Percentiles rank a stretch among this genome's conserved stretches.
Evolutionary conservation across 2,888 invertebrate genomes (phyloP).

Genomic region (Taenaris catops): DNA sequence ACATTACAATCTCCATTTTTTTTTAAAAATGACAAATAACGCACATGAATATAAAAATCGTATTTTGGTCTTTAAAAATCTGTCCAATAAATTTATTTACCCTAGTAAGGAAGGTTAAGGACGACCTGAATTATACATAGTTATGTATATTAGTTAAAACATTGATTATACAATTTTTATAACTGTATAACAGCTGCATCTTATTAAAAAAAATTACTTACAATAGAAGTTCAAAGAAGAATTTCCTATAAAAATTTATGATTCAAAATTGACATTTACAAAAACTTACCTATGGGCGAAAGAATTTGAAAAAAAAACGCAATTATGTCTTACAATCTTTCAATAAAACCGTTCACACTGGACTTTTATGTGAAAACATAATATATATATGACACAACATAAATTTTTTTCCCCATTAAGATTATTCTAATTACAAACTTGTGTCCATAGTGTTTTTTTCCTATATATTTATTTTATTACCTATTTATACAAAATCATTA

Average conservation of each 20-base stretch:
- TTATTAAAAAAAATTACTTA: no score
- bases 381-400: slow-evolving; percentile 9
- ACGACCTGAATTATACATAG: no score
- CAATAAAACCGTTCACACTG: slow-evolving; percentile 4
- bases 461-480: slow-evolving; percentile 7
- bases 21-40: no score
- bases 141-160: no score
- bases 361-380: slow-evolving; percentile 8
- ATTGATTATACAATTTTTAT: no score
- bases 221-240: slow-evolving; percentile 1
- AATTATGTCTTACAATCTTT: not conserved
- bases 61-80: no score
- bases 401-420: not conserved
- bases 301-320: not conserved
- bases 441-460: not conserved
- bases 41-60: no score
- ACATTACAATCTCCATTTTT: no score
- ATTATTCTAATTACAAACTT: slow-evolving; percentile 1
- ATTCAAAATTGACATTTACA: slow-evolving; percentile 12
- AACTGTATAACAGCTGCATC: no score
- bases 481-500: not conserved
- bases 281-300: slow-evolving; percentile 4
- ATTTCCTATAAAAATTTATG: slow-evolving; percentile 15
- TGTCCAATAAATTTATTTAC: no score
- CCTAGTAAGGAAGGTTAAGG: no score